Conservation (phyloP, 2,113 vertebrate genomes). For the Paraplagusia blochii region DNA sequence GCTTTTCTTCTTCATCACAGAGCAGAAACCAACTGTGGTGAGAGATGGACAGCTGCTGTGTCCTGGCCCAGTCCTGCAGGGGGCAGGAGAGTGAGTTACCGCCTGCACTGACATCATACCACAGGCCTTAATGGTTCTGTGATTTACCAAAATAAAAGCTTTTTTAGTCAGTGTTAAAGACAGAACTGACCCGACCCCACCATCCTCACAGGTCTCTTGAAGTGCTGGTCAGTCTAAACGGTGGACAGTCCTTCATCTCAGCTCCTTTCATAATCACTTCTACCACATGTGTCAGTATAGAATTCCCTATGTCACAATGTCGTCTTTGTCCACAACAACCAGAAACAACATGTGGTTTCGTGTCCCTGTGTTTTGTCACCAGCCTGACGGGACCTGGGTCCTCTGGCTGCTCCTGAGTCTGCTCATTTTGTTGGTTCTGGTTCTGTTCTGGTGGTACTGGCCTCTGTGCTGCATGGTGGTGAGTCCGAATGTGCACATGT, state of each 20-base stretch:
- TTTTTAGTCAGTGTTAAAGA: conserved; percentile 30
- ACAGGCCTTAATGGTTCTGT: background rate
- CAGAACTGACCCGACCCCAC: conserved; percentile 23
- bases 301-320: background rate
- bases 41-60: conserved; percentile 84
- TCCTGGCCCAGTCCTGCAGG: conserved; percentile 81
- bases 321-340: no score
- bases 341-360: background rate
- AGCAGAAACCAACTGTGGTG: conserved; percentile 80
- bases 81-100: conserved; percentile 88
- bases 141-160: no score
- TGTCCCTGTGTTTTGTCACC: conserved; percentile 25
- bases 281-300: conserved; percentile 87
- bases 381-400: conserved; percentile 84
- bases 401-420: conserved; percentile 84
- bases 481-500: conserved; percentile 10
- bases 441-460: conserved; percentile 96
- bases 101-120: background rate
- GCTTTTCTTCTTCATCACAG: conserved; percentile 66
- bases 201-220: conserved; percentile 80
- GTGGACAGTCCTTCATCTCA: conserved; percentile 85
- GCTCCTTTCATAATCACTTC: conserved; percentile 84
- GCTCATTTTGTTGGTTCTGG: conserved; percentile 79
- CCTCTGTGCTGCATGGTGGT: conserved; percentile 95
- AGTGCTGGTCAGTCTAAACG: conserved; percentile 88